Evolutionary conservation across 2,797 vertebrate species (phyloP), one percentile per base, ranked within the genome.

Genomic region (Halcyon smyrnensis): DNA sequence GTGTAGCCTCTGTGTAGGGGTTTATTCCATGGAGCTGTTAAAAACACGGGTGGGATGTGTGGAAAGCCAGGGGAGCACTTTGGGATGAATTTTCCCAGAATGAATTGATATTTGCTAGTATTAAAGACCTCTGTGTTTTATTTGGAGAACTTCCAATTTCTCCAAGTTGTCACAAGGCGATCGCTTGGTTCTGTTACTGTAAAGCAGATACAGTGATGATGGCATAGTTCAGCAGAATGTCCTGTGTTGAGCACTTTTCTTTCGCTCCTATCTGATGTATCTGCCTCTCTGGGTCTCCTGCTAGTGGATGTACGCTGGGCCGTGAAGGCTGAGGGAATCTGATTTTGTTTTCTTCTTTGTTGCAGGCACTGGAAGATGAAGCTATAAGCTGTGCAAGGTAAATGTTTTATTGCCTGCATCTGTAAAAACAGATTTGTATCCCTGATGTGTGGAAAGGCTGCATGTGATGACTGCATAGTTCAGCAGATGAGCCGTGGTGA

Each of bases 391-490:
- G 7, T 69, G 14, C 32, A 37, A 90, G 92, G 95, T 96, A 76
- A 91, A 3, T 36, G 25, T 0, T 53, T 6, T 37, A 5, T 25
- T 74, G 18, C 7, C 20, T 65, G 5, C 3, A 6, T 60, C 4
- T 54, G 3, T 60, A 6, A 34, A 18, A 45, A 12, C 4, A 18
- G 3, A 5, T 12, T 21, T 9, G 2, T 24, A 3, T 45, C 4
- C 6, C 11, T 43, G 15, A 5, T 46, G 1, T 51, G 4, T n/a
- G 71, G 21, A 16, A 7, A 75, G 93, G 94, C 92, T 97, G 92
- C 11, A 4, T 67, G 50, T 99, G 99, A 99, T 99, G 99, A 99
- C 9, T 5, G 93, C 98, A 99, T 99, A 99, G 99, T 99, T 99
- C 99, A 99, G 92, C 99, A 95, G 98, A 99, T 96, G 12, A 34